Conservation (phyloP, 2,113 vertebrate genomes). For the Lota lota region DNA sequence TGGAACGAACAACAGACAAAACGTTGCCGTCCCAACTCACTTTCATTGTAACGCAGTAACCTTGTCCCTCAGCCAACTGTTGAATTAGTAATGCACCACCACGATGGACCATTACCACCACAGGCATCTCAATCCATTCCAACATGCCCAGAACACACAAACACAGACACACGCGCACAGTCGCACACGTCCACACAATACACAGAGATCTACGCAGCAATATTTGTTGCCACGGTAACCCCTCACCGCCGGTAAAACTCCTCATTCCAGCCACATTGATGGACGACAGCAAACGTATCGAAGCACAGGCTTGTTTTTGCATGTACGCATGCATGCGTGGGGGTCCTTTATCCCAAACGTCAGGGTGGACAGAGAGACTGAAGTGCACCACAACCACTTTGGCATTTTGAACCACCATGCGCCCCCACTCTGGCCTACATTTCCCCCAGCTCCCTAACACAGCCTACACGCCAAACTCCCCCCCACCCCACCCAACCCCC, state of each 20-base stretch:
- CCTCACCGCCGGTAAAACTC: constrained; percentile 39
- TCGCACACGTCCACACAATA: constrained; percentile 3
- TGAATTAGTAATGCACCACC: constrained; percentile 59
- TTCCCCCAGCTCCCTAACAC: not conserved
- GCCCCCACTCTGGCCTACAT: not conserved
- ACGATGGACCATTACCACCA: constrained; percentile 41
- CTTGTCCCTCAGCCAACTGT: constrained; percentile 42
- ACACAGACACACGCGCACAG: not conserved
- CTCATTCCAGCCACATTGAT: constrained; percentile 30
- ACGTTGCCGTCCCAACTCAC: constrained; percentile 30
- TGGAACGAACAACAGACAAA: not conserved
- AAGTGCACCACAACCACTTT: constrained; percentile 5
- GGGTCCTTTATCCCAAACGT: not conserved
- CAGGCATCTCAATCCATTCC: constrained; percentile 26
- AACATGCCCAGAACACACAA: constrained; percentile 16
- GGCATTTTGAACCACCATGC: too few species aligned
- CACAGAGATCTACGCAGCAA: constrained; percentile 51
- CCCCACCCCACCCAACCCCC: not conserved
- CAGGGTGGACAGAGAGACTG: constrained; percentile 36
- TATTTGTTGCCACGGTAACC: constrained; percentile 66
- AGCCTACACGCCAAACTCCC: not conserved
- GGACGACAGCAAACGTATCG: constrained; percentile 25
- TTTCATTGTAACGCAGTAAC: constrained; percentile 54
- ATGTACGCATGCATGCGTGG: not conserved
- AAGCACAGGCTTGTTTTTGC: constrained; percentile 7